These are phyloP conservation scores for Pterocles gutturalis DNA, from an alignment of 2,113 vertebrate genomes.

Conservation along the genomic window DNA sequence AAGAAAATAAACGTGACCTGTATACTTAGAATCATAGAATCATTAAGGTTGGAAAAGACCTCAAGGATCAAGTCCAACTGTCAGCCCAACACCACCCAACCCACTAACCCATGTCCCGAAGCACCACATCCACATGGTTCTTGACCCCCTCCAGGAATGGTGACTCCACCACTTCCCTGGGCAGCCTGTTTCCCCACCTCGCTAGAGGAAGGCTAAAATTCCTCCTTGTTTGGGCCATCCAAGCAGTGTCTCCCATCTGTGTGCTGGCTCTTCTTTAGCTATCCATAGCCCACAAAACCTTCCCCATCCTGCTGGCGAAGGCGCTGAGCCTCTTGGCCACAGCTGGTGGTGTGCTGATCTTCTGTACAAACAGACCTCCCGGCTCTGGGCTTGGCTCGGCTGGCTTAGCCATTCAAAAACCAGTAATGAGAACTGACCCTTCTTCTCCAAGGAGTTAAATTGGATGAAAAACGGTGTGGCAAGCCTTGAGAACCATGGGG, in stretches of 20 bases:
- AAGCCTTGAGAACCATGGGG: not conserved
- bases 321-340: not conserved
- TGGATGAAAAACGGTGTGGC: not conserved
- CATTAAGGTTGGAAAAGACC: no score
- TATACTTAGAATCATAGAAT: not conserved
- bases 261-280: not conserved
- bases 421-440: not conserved
- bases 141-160: no score
- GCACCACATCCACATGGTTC: no score
- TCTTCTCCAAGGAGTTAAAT: slow-evolving; percentile 4
- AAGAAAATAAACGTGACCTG: not conserved
- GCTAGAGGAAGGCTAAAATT: not conserved
- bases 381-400: not conserved
- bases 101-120: no score
- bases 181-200: not conserved
- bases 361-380: not conserved
- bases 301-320: not conserved
- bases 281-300: not conserved
- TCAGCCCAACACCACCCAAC: no score
- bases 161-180: no score
- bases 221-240: not conserved
- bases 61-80: no score
- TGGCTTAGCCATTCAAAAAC: not conserved
- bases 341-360: not conserved
- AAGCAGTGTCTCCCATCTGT: not conserved